Percentiles rank a stretch among this genome's conserved stretches.
These are phyloP conservation scores for Vanacampus margaritifer DNA, from an alignment of 2,113 vertebrate species.

Conservation along the genomic window DNA sequence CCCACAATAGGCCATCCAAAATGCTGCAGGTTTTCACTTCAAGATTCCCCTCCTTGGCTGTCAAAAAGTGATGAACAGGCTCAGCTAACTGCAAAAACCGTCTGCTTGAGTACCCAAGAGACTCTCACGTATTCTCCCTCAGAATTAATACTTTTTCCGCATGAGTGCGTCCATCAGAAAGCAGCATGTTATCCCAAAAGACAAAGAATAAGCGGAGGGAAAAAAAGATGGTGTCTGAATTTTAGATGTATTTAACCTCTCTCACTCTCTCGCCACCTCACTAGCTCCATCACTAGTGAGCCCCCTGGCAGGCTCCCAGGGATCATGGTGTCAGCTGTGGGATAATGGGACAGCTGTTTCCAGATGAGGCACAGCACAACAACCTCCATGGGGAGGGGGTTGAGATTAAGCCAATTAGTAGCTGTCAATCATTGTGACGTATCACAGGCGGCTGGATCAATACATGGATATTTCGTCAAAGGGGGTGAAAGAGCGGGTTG, in stretches of 20 bases:
- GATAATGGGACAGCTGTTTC: conserved; percentile 70
- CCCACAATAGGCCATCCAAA: background rate
- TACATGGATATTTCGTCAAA: conserved; percentile 39
- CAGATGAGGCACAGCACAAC: conserved; percentile 48
- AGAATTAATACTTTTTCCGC: background rate
- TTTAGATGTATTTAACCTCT: background rate
- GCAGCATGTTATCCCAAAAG: background rate
- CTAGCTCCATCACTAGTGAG: conserved; percentile 4
- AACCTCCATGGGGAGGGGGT: conserved; percentile 33
- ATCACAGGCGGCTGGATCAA: conserved; percentile 56
- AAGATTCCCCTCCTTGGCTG: background rate
- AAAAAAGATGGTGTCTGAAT: background rate
- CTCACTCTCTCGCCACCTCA: conserved; percentile 5
- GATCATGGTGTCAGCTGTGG: conserved; percentile 57
- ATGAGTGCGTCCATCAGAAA: background rate
- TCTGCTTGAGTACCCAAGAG: background rate
- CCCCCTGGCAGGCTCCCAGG: conserved; percentile 18
- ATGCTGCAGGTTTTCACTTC: background rate
- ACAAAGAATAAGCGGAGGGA: background rate
- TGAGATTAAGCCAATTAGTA: conserved; percentile 68
- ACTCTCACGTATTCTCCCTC: background rate
- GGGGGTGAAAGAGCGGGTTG: too few species aligned
- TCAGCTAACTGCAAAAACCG: background rate
- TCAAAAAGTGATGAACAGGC: background rate
- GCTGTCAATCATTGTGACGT: conserved; percentile 59